Percentiles rank a stretch among this genome's conserved stretches.
Conservation (phyloP, 2,797 vertebrate genomes). For the Cossypha polioptera region DNA sequence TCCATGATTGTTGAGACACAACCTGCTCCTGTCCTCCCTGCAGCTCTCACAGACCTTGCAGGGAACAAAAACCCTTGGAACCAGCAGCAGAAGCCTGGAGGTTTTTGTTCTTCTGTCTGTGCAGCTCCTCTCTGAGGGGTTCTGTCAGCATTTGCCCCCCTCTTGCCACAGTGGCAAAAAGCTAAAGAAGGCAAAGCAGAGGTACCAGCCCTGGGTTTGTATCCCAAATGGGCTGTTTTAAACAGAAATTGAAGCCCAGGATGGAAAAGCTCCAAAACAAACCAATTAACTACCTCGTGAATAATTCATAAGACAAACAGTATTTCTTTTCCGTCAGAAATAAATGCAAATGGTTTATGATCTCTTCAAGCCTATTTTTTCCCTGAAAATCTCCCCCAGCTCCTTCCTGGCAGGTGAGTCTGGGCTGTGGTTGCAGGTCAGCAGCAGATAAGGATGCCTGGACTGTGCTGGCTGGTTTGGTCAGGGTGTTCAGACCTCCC, state of each 20-base stretch:
- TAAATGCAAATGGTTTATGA: not conserved
- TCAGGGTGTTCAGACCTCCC: not conserved
- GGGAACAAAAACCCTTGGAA: not conserved
- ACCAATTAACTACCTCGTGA: not conserved
- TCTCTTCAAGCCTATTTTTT: not conserved
- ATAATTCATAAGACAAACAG: conserved; percentile 37
- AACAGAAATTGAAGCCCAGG: not conserved
- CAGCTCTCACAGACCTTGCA: not conserved
- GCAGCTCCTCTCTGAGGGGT: not conserved
- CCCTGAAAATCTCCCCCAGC: not conserved
- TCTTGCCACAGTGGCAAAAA: not conserved
- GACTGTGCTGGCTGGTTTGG: not conserved
- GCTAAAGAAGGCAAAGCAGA: not conserved
- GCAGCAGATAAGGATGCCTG: not conserved
- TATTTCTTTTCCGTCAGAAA: not conserved
- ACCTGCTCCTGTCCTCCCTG: not conserved
- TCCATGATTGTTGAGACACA: fast-evolving
- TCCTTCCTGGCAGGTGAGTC: not conserved
- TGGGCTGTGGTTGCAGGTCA: not conserved
- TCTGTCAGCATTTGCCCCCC: not conserved
- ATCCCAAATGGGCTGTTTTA: not conserved
- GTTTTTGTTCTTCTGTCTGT: not conserved
- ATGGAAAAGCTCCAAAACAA: conserved; percentile 29
- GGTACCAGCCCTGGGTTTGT: not conserved
- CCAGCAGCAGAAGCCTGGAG: not conserved